phyloP scores from a whole-genome alignment of 37 sponge, comb jelly and placozoan species.

The Tethya wilhelma region DNA sequence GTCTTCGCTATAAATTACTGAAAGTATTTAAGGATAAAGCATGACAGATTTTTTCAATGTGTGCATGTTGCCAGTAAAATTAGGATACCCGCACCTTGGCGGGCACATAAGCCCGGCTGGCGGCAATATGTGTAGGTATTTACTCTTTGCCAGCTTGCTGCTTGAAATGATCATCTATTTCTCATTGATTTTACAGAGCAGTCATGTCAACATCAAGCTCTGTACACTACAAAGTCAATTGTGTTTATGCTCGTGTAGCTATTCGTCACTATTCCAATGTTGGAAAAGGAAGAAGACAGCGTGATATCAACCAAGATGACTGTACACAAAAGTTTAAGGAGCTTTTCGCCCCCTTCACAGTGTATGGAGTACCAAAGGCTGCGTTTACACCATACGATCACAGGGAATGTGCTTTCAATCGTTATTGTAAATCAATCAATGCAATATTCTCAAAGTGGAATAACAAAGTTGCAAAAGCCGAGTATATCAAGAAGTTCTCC shows the following conservation, averaged over 20 bases:
- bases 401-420: not conserved
- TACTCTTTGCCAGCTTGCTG: too few relatives aligned
- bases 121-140: too few relatives aligned
- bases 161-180: too few relatives aligned
- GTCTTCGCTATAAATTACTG: too few relatives aligned
- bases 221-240: conserved; percentile 5
- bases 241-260: conserved; percentile 19
- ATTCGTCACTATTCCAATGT: conserved; percentile 9
- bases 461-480: not conserved
- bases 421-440: not conserved
- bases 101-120: too few relatives aligned
- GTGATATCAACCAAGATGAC: too few relatives aligned
- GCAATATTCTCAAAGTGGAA: conserved; percentile 2
- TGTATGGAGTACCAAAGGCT: not conserved
- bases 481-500: not conserved
- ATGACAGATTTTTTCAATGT: too few relatives aligned
- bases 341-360: not conserved
- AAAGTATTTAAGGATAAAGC: too few relatives aligned
- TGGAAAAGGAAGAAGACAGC: not conserved
- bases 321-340: not conserved
- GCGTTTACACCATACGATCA: not conserved
- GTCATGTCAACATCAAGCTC: too few relatives aligned
- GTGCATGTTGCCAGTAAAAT: too few relatives aligned
- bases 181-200: too few relatives aligned
- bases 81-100: too few relatives aligned